Evolutionary conservation across 1,140 invertebrate species (phyloP).

Genomic region (Drosophila funebris): DNA sequence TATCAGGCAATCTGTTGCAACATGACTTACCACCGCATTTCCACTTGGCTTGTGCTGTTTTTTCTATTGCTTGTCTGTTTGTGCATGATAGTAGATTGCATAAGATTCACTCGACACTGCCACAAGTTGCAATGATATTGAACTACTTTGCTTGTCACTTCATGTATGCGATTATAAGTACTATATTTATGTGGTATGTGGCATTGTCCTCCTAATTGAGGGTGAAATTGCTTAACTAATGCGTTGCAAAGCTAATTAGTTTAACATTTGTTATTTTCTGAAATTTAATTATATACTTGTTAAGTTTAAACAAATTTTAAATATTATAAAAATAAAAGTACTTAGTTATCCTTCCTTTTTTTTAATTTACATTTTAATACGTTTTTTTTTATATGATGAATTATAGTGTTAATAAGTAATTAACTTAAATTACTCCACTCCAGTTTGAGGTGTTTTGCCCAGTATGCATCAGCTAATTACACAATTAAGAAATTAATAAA

Average conservation of each 20-base stretch:
- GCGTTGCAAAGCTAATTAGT: neutral
- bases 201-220: conserved; percentile 3
- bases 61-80: conserved; percentile 4
- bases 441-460: neutral
- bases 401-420: conserved; percentile 19
- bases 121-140: conserved; percentile 43
- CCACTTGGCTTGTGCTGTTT: conserved; percentile 39
- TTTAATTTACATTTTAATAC: no score
- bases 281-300: no score
- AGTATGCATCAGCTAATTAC: conserved; percentile 31
- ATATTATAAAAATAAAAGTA: neutral
- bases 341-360: neutral
- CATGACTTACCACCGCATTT: conserved; percentile 25
- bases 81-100: conserved; percentile 42
- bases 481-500: conserved; percentile 37
- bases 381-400: conserved; percentile 3
- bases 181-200: neutral
- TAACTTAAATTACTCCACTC: conserved; percentile 6
- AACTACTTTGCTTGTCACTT: conserved; percentile 33
- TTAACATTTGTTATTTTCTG: neutral
- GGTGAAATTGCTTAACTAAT: neutral
- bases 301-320: neutral
- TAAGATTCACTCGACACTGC: conserved; percentile 33
- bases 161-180: neutral
- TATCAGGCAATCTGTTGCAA: conserved; percentile 47